A percentile compares a stretch with the other conserved stretches of the same genome.
These are phyloP conservation scores for Kryphioiulus occultus DNA, from an alignment of 2,888 invertebrate genomes.

Conservation along the genomic window DNA sequence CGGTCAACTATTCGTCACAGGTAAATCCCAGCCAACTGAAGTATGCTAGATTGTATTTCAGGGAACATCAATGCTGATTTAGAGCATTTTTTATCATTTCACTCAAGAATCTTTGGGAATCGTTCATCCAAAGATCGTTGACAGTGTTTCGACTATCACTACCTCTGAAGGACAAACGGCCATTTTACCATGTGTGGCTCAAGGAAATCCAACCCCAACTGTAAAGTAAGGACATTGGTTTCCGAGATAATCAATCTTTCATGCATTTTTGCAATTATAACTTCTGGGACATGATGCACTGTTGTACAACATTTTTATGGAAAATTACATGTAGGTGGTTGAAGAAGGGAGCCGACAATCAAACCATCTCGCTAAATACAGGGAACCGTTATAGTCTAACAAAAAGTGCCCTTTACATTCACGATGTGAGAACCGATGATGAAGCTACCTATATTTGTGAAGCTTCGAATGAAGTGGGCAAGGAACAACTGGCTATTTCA, in stretches of 20 bases:
- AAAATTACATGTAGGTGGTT: no score
- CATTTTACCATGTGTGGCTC: conserved; percentile 67
- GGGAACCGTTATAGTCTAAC: neutral
- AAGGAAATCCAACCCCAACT: conserved; percentile 66
- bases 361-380: neutral
- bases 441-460: conserved; percentile 42
- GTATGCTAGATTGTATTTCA: neutral
- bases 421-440: neutral
- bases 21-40: neutral
- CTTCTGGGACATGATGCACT: no score
- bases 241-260: no score
- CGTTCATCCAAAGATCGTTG: conserved; percentile 45
- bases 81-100: no score
- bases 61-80: no score
- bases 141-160: neutral
- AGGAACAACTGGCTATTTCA: conserved; percentile 33
- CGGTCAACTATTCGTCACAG: conserved; percentile 51
- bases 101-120: conserved; percentile 39
- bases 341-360: neutral
- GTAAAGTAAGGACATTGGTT: conserved; percentile 61
- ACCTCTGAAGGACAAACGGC: no score
- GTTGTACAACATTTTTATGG: no score
- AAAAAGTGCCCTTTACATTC: conserved; percentile 2
- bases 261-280: neutral
- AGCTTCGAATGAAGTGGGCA: conserved; percentile 41